Evolutionary conservation across 2,888 invertebrate species (phyloP).

Genomic region (Sphaerolaimus hirsutus): DNA sequence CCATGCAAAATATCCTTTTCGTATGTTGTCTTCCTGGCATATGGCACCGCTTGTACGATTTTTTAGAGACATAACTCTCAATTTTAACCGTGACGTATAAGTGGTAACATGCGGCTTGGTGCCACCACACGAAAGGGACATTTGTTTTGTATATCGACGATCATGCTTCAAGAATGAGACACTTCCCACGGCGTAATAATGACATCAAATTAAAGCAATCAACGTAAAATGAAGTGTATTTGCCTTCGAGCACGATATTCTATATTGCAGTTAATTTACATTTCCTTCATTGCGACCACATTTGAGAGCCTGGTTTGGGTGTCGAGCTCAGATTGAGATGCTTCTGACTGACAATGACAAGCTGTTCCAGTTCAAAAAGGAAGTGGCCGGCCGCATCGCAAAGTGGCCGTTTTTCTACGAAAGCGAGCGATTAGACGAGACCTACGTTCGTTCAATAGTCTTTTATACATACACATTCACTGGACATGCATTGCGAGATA

Average conservation of each 20-base stretch:
- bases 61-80: no score
- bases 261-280: not conserved
- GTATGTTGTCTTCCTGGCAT: not conserved
- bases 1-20: conserved; percentile 3
- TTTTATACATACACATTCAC: no score
- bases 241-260: not conserved
- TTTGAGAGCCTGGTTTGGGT: not conserved
- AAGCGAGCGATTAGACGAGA: not conserved
- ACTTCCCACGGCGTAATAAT: not conserved
- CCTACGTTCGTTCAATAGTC: no score
- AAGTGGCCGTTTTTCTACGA: conserved; percentile 11
- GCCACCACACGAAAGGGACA: no score
- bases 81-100: no score
- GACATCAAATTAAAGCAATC: no score
- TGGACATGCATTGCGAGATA: no score
- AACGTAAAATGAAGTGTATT: not conserved
- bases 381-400: conserved; percentile 10
- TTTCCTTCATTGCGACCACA: not conserved
- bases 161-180: not conserved
- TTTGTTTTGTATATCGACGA: not conserved
- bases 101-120: no score
- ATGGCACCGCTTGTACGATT: not conserved
- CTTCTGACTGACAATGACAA: conserved; percentile 4
- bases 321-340: conserved; percentile 3
- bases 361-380: conserved; percentile 11